Percentiles rank a stretch among this genome's conserved stretches.
Evolutionary conservation across 2,888 invertebrate genomes (phyloP).

Genomic region (Polyommatus iphigenia): DNA sequence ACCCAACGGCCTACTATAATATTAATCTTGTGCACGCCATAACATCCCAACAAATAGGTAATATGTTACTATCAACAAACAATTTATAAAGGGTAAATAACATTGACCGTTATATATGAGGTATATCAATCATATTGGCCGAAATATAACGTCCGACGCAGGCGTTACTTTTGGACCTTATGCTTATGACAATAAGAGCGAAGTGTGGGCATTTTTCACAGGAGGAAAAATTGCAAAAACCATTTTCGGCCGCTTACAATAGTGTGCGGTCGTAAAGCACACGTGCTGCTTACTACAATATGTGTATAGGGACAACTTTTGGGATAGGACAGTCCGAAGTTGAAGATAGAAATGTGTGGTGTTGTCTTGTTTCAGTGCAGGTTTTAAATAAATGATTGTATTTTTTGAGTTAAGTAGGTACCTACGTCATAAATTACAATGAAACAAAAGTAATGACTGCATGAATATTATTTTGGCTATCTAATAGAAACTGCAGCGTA

Average conservation of each 20-base stretch:
- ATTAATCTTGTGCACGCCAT: conserved; percentile 1
- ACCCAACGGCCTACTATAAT: background rate
- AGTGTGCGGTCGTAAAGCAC: conserved; percentile 74
- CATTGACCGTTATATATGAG: conserved; percentile 50
- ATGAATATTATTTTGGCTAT: too few species aligned
- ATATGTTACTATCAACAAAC: background rate
- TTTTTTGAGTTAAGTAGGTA: too few species aligned
- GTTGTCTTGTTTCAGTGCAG: conserved; percentile 38
- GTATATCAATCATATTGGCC: conserved; percentile 53
- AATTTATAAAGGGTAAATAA: conserved; percentile 34
- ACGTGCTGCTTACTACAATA: conserved; percentile 74
- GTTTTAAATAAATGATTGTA: too few species aligned
- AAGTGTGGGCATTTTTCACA: conserved; percentile 48
- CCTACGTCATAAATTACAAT: too few species aligned
- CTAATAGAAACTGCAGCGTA: too few species aligned
- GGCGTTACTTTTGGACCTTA: conserved; percentile 36
- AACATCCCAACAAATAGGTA: conserved; percentile 9
- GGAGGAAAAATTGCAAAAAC: conserved; percentile 55
- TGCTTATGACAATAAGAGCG: background rate
- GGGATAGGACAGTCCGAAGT: conserved; percentile 70
- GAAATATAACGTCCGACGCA: conserved; percentile 44
- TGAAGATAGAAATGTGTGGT: conserved; percentile 49
- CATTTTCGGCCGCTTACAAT: conserved; percentile 69
- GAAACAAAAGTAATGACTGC: too few species aligned
- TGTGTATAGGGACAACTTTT: conserved; percentile 74